These are phyloP conservation scores for Microplitis mediator DNA, from an alignment of 1,140 invertebrate species.

Conservation along the genomic window DNA sequence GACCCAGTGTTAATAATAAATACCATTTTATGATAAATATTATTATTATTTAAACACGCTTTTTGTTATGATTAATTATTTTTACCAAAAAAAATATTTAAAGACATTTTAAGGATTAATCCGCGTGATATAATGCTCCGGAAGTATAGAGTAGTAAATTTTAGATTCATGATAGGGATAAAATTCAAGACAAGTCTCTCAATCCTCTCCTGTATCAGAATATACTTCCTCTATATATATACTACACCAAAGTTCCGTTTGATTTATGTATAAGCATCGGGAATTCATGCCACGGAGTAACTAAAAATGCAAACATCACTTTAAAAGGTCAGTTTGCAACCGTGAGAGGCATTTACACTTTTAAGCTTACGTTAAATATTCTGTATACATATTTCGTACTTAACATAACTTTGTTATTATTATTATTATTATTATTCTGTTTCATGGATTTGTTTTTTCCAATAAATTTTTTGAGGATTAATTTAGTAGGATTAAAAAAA, in stretches of 20 bases:
- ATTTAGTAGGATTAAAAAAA: too few species aligned
- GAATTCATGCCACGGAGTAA: constrained; percentile 40
- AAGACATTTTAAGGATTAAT: too few species aligned
- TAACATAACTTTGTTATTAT: too few species aligned
- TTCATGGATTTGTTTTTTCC: too few species aligned
- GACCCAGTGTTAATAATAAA: too few species aligned
- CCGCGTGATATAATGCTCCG: neutral
- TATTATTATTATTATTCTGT: too few species aligned
- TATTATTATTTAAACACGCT: too few species aligned
- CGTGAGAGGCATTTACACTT: constrained; percentile 5
- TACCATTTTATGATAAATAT: too few species aligned
- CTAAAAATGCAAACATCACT: constrained; percentile 44
- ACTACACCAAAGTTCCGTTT: constrained; percentile 10
- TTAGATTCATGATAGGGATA: constrained; percentile 5
- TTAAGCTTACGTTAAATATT: neutral
- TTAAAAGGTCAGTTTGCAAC: neutral
- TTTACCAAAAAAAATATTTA: too few species aligned
- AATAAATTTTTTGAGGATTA: too few species aligned
- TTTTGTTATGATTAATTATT: too few species aligned
- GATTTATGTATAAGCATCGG: constrained; percentile 36
- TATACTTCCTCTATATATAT: neutral
- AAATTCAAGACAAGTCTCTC: constrained; percentile 18
- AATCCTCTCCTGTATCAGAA: neutral
- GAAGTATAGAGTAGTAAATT: neutral
- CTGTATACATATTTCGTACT: too few species aligned